These are phyloP conservation scores for Phodopus roborovskii DNA, from an alignment of 2,113 vertebrate genomes.

Conservation along the genomic window DNA sequence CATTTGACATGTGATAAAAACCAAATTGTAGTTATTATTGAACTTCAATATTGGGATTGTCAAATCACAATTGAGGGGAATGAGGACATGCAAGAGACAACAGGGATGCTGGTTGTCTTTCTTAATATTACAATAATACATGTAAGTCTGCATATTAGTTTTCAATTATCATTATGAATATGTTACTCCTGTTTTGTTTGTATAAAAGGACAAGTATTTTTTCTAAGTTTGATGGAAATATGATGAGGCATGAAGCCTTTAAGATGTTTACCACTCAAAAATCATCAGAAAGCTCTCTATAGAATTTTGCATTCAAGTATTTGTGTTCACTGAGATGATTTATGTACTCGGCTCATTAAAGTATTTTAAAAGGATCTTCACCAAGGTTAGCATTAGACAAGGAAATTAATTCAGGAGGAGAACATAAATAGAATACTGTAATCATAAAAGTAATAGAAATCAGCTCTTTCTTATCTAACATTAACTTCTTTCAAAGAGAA, in stretches of 20 bases:
- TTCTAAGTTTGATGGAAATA: constrained; percentile 23
- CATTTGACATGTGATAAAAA: not conserved
- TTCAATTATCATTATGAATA: not conserved
- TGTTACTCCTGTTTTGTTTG: not conserved
- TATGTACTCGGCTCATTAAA: constrained; percentile 71
- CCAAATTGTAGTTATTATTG: not conserved
- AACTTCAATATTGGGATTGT: not conserved
- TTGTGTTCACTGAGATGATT: constrained; percentile 72
- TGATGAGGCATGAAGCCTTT: not conserved
- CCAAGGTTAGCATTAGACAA: constrained; percentile 71
- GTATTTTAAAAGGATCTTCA: constrained; percentile 61
- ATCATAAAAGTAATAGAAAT: constrained; percentile 76
- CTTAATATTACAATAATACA: not conserved
- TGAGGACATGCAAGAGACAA: not conserved
- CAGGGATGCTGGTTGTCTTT: not conserved
- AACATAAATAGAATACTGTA: constrained; percentile 70
- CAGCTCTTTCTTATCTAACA: constrained; percentile 55
- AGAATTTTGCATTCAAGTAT: constrained; percentile 58
- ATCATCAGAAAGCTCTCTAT: constrained; percentile 25
- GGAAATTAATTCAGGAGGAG: constrained; percentile 72
- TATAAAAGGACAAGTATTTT: not conserved
- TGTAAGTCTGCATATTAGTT: not conserved
- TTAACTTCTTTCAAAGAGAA: constrained; percentile 56
- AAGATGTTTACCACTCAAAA: constrained; percentile 44
- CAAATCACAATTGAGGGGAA: not conserved